These are phyloP conservation scores for Sphecodes monilicornis DNA, from an alignment of 2,888 invertebrate species.

Conservation along the genomic window DNA sequence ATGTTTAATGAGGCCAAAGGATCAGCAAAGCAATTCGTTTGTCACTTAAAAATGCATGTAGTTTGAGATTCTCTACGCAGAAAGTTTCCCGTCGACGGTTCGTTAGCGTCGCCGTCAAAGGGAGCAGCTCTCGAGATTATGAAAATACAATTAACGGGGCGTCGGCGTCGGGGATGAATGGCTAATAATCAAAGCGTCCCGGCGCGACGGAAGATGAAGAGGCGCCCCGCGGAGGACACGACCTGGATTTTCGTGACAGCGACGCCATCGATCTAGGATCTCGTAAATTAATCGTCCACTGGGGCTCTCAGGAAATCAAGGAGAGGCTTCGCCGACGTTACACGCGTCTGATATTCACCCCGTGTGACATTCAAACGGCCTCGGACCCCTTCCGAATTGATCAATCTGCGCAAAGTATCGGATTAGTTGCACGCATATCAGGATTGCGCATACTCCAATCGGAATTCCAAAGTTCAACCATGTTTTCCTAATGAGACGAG, in stretches of 20 bases:
- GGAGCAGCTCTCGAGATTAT: slow-evolving; percentile 22
- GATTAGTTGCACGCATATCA: too few relatives aligned
- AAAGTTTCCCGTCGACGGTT: slow-evolving; percentile 5
- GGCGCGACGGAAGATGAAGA: slow-evolving; percentile 18
- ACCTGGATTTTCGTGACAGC: slow-evolving; percentile 64
- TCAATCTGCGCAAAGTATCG: not conserved
- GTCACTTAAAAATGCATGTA: not conserved
- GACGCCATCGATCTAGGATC: slow-evolving; percentile 57
- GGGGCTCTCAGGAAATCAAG: slow-evolving; percentile 32
- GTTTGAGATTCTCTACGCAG: not conserved
- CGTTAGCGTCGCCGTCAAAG: not conserved
- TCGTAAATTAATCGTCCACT: slow-evolving; percentile 60
- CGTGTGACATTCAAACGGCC: slow-evolving; percentile 37
- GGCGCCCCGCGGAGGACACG: slow-evolving; percentile 37
- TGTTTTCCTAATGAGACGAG: not conserved
- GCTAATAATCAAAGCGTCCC: slow-evolving; percentile 45
- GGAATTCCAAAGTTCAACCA: not conserved
- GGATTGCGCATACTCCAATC: not conserved
- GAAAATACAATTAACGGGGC: slow-evolving; percentile 46
- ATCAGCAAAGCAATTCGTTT: not conserved
- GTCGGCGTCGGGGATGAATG: slow-evolving; percentile 11
- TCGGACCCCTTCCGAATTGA: not conserved
- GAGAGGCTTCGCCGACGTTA: slow-evolving; percentile 19
- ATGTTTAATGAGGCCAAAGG: not conserved
- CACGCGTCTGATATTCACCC: slow-evolving; percentile 33